phyloP scores from a whole-genome alignment of 2,888 invertebrate species.

The Tridacna crocea region DNA sequence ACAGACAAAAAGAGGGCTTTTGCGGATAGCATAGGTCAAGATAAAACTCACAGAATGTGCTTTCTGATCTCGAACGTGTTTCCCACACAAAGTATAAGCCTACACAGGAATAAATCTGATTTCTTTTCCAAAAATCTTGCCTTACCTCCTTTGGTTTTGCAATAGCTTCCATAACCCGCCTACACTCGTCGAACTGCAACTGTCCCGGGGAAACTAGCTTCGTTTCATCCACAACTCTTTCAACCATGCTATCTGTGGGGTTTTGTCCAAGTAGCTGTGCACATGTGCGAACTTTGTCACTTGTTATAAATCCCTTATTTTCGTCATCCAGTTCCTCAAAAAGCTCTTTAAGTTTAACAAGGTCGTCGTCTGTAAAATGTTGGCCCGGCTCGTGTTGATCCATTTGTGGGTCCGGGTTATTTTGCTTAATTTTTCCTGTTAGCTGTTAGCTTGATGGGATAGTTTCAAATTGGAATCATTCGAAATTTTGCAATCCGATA shows the following conservation, averaged over 20 bases:
- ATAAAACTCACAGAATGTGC: too few species aligned
- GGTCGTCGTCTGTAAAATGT: not conserved
- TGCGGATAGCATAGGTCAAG: too few species aligned
- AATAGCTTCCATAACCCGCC: not conserved
- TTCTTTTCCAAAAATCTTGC: too few species aligned
- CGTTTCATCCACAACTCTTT: not conserved
- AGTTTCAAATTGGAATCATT: too few species aligned
- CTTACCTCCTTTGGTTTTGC: slow-evolving; percentile 7
- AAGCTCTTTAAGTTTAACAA: not conserved
- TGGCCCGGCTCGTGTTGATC: not conserved
- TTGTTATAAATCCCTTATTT: not conserved
- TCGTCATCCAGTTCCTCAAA: slow-evolving; percentile 8
- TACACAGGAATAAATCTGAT: too few species aligned
- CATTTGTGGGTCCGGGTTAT: not conserved
- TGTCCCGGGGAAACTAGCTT: not conserved
- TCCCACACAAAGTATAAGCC: too few species aligned
- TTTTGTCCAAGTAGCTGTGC: slow-evolving; percentile 9
- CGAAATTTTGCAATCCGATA: too few species aligned
- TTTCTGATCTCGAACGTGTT: too few species aligned
- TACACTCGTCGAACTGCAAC: slow-evolving; percentile 1
- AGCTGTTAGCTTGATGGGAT: too few species aligned
- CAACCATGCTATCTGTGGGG: slow-evolving; percentile 2
- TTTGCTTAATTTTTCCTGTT: too few species aligned
- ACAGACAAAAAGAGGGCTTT: too few species aligned
- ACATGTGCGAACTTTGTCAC: not conserved